Evolutionary conservation across 2,797 vertebrate genomes (phyloP), one percentile per base, ranked within the genome.

Genomic region (Sebastolobus altivelis): DNA sequence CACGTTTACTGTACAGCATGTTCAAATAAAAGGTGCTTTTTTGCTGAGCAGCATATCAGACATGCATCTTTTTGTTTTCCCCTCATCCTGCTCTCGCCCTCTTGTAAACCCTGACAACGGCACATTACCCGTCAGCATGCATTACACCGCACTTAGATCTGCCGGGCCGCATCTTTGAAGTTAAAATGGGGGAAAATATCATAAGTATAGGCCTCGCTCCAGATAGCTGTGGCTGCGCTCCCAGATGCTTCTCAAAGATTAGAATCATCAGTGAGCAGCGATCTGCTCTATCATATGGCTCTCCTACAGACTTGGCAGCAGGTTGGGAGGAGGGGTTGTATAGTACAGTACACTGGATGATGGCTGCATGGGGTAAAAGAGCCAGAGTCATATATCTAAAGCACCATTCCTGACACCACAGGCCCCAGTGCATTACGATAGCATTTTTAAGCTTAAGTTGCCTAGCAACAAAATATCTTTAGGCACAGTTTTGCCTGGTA

Each of bases 151-250:
- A 12, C 90, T 94, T 81, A 91, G 94, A 96, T 95, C 94, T 92
- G 85, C 87, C 82, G 80, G 83, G 86, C 81, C 65, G 81, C 88
- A 84, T 93, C 92, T 94, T 94, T 94, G 92, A 95, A 94, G 94
- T 94, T 93, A 91, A 93, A 94, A 93, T 90, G 92, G 91, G 92
- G 90, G 92, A 91, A 93, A 93, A 94, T 91, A 92, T 94, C 85
- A 91, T 93, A 94, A 95, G 91, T 94, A 92, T 79, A 94, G 92
- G 91, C 92, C 88, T 89, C 10, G 73, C 84, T 94, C 93, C 91
- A 92, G 93, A 94, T 92, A 88, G 83, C 92, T 84, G 88, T 85
- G 92, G 92, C 90, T 83, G 82, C 68, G 61, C 88, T 93, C 92
- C 93, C 92, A 93, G 92, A 94, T 93, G 90, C 91, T 84, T 86